Percentiles rank a stretch among this genome's conserved stretches.
Conservation (phyloP, 2,888 invertebrate species). For the Halocaridina rubra region DNA sequence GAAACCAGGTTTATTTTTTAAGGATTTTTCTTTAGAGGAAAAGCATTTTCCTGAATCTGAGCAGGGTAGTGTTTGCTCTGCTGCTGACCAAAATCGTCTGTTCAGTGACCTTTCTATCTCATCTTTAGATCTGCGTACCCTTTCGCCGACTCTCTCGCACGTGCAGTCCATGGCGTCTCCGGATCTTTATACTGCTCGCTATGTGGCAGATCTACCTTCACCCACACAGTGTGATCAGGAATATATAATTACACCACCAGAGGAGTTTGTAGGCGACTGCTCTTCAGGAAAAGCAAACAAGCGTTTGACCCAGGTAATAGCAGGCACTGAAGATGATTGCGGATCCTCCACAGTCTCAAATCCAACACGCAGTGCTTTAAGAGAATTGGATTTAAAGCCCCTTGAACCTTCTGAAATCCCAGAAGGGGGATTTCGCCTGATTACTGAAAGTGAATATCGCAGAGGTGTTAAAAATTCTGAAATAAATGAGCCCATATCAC, state of each 20-base stretch:
- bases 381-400: not conserved
- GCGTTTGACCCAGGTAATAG: not conserved
- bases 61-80: conserved; percentile 21
- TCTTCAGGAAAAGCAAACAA: not conserved
- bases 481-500: not conserved
- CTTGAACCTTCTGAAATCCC: not conserved
- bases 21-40: conserved; percentile 41
- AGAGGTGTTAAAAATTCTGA: not conserved
- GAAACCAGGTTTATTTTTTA: conserved; percentile 17
- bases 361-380: not conserved
- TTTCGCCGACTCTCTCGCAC: not conserved
- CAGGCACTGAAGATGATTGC: not conserved
- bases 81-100: conserved; percentile 25
- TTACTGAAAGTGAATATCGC: conserved; percentile 42
- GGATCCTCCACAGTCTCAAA: not conserved
- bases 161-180: not conserved
- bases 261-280: conserved; percentile 12
- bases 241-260: conserved; percentile 33
- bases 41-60: conserved; percentile 8
- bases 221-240: not conserved
- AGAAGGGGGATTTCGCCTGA: conserved; percentile 9
- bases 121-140: not conserved
- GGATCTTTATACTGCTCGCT: not conserved
- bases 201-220: not conserved
- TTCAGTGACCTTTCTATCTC: not conserved